Base-by-base conservation (phyloP, 2,888 invertebrate genomes). In the Unio pictorum region DNA sequence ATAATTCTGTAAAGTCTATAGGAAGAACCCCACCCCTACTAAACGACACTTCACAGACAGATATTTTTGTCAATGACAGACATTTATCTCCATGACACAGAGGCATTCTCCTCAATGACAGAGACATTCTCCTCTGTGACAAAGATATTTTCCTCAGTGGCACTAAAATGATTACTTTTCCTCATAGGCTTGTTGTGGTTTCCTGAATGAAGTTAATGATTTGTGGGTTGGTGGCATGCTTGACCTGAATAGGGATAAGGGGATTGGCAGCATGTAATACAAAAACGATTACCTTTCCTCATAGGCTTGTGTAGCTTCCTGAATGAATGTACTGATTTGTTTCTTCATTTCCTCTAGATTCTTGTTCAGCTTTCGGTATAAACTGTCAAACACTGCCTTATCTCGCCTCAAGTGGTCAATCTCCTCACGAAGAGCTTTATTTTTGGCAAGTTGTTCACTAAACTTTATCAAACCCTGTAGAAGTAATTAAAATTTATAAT, bases 111-210 rank as follows among this genome's bases (percentile, higher is more conserved):
- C 45, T 45, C 45, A 45, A 11, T 45, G 11, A 45, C 45, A 45
- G 4, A 23, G 23, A 23, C 23, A 23, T 23, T 23, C 23, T 23
- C 23, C 23, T 23, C 23, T 23, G 23, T 23, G 23, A 23, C 30
- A 30, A 3, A 45, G 11, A 45, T 3, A 45, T 45, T 11, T 3
- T 45, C 45, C 45, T 45, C 11, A 45, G 45, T 34, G 34, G 34
- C 3, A 34, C 5, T 5, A 20, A 18, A 57, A 45, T 34, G 61
- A 63, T 61, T 94, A 96, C 73, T 96, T 92, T 89, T 96, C 95
- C 90, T 96, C 96, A 86, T 95, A 97, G 0, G 96, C 95, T 61
- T 94, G 91, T n/a, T n/a, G 95, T 95, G 0, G 96, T 95, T 83
- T 95, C 95, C 81, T 95, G 95, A 69, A 96, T 94, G 69, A 96